Conservation (phyloP, 2,113 vertebrate genomes). For the Orcinus orca region DNA sequence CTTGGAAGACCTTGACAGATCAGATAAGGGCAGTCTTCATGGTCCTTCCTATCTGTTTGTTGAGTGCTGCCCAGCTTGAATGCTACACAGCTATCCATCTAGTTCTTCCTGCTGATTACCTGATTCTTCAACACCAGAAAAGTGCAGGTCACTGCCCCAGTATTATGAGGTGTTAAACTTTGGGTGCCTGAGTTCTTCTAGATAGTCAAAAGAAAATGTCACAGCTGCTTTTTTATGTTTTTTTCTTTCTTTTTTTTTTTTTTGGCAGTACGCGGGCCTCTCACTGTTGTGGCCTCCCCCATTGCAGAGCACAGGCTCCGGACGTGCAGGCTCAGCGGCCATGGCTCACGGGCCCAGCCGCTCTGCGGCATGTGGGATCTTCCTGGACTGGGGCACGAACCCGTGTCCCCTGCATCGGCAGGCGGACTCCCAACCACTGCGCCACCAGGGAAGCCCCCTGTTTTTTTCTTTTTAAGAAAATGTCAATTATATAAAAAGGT, state of each 20-base stretch:
- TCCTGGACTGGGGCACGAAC: no score
- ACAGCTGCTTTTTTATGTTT: background rate
- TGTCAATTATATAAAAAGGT: background rate
- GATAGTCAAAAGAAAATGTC: background rate
- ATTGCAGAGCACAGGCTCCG: no score
- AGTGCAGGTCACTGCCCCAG: background rate
- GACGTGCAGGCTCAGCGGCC: no score
- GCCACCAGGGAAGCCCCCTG: no score
- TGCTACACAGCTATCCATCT: background rate
- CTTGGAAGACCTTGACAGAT: background rate
- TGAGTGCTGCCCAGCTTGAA: background rate
- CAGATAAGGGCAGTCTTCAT: background rate
- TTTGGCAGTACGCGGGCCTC: no score
- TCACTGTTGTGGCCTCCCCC: no score
- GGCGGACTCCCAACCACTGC: no score
- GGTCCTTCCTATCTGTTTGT: background rate
- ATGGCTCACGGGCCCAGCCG: no score
- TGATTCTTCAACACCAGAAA: background rate
- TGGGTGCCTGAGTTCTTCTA: background rate
- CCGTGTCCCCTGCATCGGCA: no score
- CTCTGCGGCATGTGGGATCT: no score
- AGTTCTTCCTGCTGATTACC: background rate
- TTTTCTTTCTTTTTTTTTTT: background rate
- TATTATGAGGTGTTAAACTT: background rate
- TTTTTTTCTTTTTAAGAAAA: background rate